Evolutionary conservation across 2,888 invertebrate species (phyloP).

Genomic region (Chydorus sphaericus): DNA sequence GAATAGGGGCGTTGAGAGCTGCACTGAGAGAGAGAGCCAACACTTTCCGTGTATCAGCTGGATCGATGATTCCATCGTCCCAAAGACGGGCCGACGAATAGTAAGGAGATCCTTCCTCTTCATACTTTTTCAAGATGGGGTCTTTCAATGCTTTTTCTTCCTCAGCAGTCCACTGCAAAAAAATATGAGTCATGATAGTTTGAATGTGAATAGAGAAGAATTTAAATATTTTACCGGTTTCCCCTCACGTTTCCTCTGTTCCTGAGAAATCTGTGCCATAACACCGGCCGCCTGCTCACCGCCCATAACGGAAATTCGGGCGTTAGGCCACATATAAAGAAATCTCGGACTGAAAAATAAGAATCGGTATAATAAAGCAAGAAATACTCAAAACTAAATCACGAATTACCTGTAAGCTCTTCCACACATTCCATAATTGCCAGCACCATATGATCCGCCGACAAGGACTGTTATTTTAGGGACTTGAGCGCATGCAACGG

Average conservation of each 20-base stretch:
- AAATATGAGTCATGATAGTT: neutral
- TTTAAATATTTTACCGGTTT: constrained; percentile 35
- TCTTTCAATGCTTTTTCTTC: constrained; percentile 63
- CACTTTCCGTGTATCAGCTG: constrained; percentile 76
- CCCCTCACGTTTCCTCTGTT: constrained; percentile 54
- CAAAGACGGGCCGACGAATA: constrained; percentile 83
- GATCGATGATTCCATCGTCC: constrained; percentile 98
- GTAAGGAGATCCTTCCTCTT: constrained; percentile 82
- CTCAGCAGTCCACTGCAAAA: constrained; percentile 53
- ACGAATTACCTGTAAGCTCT: constrained; percentile 46
- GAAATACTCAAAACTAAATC: too few relatives aligned
- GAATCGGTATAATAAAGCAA: neutral
- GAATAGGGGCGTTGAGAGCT: constrained; percentile 56
- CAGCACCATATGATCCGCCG: constrained; percentile 95
- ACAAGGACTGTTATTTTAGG: constrained; percentile 95
- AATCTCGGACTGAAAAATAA: constrained; percentile 54
- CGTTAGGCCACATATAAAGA: constrained; percentile 96
- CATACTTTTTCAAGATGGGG: constrained; percentile 77
- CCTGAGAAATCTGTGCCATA: constrained; percentile 69
- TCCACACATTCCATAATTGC: constrained; percentile 82
- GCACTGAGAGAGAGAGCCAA: constrained; percentile 83
- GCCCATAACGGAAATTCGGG: constrained; percentile 96
- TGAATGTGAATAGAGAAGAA: neutral
- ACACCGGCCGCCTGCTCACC: constrained; percentile 94
- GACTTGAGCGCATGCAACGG: constrained; percentile 92